Percentiles rank a stretch among this genome's conserved stretches.
Conservation (phyloP, 2,797 vertebrate species). For the Microtus californicus region DNA sequence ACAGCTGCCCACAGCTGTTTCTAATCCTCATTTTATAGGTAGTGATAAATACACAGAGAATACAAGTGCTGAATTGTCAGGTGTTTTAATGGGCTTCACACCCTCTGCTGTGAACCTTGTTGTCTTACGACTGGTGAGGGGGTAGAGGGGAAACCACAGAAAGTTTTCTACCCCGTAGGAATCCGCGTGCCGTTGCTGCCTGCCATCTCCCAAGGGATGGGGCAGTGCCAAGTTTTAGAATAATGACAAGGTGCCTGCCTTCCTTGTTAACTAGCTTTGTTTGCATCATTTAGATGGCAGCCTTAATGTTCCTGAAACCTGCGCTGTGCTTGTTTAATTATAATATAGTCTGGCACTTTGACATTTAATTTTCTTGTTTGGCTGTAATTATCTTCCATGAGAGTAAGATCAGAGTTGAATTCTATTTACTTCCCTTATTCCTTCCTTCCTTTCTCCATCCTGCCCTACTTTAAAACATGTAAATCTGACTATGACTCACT, state of each 20-base stretch:
- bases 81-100: neutral
- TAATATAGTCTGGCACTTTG: constrained; percentile 73
- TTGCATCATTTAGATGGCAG: constrained; percentile 61
- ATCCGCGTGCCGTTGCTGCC: neutral
- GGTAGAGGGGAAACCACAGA: no score
- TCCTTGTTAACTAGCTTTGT: constrained; percentile 72
- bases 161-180: neutral
- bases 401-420: constrained; percentile 70
- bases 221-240: constrained; percentile 56
- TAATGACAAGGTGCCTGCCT: constrained; percentile 75
- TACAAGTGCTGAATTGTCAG: neutral
- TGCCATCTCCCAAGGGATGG: constrained; percentile 19
- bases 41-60: neutral
- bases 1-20: neutral
- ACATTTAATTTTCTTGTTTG: constrained; percentile 79
- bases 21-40: neutral
- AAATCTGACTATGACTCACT: constrained; percentile 67
- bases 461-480: neutral
- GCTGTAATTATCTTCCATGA: constrained; percentile 74
- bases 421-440: constrained; percentile 68
- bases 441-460: neutral
- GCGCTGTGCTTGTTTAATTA: constrained; percentile 80
- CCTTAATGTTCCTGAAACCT: constrained; percentile 71
- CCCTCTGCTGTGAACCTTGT: neutral
- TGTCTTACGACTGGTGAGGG: neutral